A percentile compares a stretch with the other conserved stretches of the same genome.
Conservation (phyloP, 1,140 invertebrate species). For the Zaprionus camerounensis region DNA sequence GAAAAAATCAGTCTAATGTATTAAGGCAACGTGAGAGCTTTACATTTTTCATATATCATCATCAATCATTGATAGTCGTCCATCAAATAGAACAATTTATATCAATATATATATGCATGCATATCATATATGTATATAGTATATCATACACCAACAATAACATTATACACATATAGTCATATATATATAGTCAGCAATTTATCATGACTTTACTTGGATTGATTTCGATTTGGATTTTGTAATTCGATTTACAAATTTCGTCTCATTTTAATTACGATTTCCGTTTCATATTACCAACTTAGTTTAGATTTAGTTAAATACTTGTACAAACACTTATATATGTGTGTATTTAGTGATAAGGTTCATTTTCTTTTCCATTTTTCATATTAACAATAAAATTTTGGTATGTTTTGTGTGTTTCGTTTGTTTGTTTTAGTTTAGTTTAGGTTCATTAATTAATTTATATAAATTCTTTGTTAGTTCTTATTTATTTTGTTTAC, state of each 20-base stretch:
- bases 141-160: slow-evolving; percentile 38
- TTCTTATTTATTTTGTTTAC: slow-evolving; percentile 41
- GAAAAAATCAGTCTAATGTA: slow-evolving; percentile 84
- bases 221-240: slow-evolving; percentile 33
- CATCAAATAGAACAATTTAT: slow-evolving; percentile 23
- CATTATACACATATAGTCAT: slow-evolving; percentile 16
- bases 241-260: slow-evolving; percentile 15
- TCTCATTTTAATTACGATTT: not conserved
- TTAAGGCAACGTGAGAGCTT: slow-evolving; percentile 84
- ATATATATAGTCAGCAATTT: slow-evolving; percentile 33
- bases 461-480: slow-evolving; percentile 72
- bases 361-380: slow-evolving; percentile 26
- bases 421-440: slow-evolving; percentile 41
- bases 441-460: slow-evolving; percentile 26
- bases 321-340: slow-evolving; percentile 25
- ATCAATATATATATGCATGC: slow-evolving; percentile 20
- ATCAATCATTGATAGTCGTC: slow-evolving; percentile 18
- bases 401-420: slow-evolving; percentile 70
- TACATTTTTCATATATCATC: slow-evolving; percentile 57
- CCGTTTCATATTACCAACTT: slow-evolving; percentile 27
- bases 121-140: slow-evolving; percentile 20
- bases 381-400: slow-evolving; percentile 61
- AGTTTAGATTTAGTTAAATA: slow-evolving; percentile 43
- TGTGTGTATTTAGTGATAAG: slow-evolving; percentile 35
- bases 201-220: slow-evolving; percentile 29